Evolutionary conservation across 2,888 invertebrate genomes (phyloP).

Genomic region (Onthophagus sagittarius): DNA sequence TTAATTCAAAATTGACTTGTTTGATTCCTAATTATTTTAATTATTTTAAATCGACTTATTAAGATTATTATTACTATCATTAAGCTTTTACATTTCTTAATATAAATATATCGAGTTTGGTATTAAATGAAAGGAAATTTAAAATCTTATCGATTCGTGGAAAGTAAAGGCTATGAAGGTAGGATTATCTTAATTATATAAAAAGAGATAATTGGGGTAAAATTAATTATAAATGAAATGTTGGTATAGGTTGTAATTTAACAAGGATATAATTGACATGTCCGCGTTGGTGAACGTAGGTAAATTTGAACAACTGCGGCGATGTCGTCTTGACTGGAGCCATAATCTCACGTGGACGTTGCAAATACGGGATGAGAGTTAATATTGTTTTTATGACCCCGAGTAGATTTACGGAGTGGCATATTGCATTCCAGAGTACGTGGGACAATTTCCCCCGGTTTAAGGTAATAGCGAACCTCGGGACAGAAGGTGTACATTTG

Average conservation of each 20-base stretch:
- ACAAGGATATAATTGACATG: background rate
- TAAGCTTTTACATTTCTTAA: too few relatives aligned
- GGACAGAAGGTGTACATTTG: slow-evolving; percentile 12
- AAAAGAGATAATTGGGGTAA: too few relatives aligned
- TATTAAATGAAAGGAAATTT: too few relatives aligned
- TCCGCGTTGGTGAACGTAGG: background rate
- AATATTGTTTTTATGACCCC: slow-evolving; percentile 47
- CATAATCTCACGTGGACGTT: slow-evolving; percentile 36
- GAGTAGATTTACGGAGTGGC: slow-evolving; percentile 45
- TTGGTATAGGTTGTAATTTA: background rate
- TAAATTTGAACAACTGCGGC: background rate
- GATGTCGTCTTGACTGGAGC: background rate
- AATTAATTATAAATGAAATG: background rate
- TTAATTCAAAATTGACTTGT: too few relatives aligned
- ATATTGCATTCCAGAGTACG: slow-evolving; percentile 43
- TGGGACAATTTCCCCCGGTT: slow-evolving; percentile 16
- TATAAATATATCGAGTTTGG: too few relatives aligned
- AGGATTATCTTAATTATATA: too few relatives aligned
- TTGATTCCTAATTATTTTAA: too few relatives aligned
- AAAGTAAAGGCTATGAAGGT: too few relatives aligned
- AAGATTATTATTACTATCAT: too few relatives aligned
- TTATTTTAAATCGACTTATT: too few relatives aligned
- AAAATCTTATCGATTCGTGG: too few relatives aligned
- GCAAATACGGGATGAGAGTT: slow-evolving; percentile 34
- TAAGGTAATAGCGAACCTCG: slow-evolving; percentile 10